Conservation (phyloP, 2,888 invertebrate genomes). For the Zootermopsis nevadensis region DNA sequence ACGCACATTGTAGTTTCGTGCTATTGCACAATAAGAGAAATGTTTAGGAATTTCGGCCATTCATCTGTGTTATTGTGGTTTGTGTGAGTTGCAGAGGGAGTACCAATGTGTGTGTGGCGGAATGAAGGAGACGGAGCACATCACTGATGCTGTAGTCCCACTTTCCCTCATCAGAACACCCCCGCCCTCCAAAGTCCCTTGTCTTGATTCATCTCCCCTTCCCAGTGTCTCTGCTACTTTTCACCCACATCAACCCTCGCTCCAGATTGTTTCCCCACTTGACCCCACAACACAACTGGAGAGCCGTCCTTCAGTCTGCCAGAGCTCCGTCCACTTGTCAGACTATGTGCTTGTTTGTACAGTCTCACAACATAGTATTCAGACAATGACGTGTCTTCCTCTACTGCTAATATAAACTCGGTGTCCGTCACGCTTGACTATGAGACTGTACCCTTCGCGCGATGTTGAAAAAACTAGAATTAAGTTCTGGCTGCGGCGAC, state of each 20-base stretch:
- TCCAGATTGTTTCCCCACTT: conserved; percentile 37
- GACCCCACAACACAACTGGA: conserved; percentile 35
- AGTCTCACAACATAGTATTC: neutral
- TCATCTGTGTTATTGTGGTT: conserved; percentile 30
- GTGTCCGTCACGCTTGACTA: too few species aligned
- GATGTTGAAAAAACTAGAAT: too few species aligned
- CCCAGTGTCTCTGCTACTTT: conserved; percentile 34
- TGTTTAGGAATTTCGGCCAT: conserved; percentile 23
- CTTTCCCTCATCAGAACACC: neutral
- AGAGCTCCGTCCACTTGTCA: conserved; percentile 21
- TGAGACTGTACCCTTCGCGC: too few species aligned
- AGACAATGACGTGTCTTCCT: neutral
- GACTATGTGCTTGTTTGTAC: conserved; percentile 7
- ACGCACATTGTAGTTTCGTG: neutral
- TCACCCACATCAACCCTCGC: conserved; percentile 32
- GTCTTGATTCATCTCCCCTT: conserved; percentile 26
- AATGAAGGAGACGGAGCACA: neutral
- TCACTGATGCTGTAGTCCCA: neutral
- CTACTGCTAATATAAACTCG: too few species aligned
- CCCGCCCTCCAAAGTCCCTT: neutral
- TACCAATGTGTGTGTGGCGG: neutral
- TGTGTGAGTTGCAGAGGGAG: neutral
- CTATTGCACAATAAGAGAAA: neutral
- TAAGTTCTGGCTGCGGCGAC: too few species aligned
- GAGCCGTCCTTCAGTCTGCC: conserved; percentile 30